These are phyloP conservation scores for Oscarella lobularis DNA, from an alignment of 37 sponge, comb jelly and placozoan genomes.

Conservation along the genomic window DNA sequence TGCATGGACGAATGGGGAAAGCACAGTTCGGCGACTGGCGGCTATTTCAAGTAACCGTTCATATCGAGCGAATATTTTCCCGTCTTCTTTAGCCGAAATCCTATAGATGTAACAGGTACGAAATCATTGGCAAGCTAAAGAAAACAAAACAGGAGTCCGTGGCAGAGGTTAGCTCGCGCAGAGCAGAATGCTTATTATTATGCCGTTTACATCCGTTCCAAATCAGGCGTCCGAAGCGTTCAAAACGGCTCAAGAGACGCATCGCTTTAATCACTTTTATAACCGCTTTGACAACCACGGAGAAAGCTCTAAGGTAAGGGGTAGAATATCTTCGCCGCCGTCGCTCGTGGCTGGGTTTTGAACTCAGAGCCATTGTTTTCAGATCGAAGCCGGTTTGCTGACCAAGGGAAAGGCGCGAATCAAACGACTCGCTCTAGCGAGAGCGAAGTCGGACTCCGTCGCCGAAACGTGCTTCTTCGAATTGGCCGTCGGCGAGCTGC, in stretches of 20 bases:
- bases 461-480: conserved; percentile 40
- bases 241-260: conserved; percentile 8
- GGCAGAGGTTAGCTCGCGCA: too few relatives aligned
- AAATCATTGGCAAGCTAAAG: too few relatives aligned
- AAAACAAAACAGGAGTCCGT: too few relatives aligned
- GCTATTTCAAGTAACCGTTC: conserved; percentile 53
- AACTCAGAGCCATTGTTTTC: too few relatives aligned
- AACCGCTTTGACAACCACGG: conserved; percentile 21
- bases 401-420: background rate
- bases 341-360: too few relatives aligned
- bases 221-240: background rate
- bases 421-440: background rate
- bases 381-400: background rate
- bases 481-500: conserved; percentile 50
- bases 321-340: too few relatives aligned
- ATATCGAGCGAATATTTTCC: too few relatives aligned
- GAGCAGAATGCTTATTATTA: too few relatives aligned
- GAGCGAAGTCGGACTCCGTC: background rate
- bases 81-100: too few relatives aligned
- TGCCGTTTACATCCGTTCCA: conserved; percentile 1
- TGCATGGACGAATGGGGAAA: conserved; percentile 69
- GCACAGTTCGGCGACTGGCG: conserved; percentile 79
- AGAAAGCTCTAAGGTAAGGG: conserved; percentile 13
- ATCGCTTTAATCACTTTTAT: conserved; percentile 20
- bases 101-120: background rate